phyloP scores from a whole-genome alignment of 2,888 invertebrate species.

The Tipula confusa region DNA sequence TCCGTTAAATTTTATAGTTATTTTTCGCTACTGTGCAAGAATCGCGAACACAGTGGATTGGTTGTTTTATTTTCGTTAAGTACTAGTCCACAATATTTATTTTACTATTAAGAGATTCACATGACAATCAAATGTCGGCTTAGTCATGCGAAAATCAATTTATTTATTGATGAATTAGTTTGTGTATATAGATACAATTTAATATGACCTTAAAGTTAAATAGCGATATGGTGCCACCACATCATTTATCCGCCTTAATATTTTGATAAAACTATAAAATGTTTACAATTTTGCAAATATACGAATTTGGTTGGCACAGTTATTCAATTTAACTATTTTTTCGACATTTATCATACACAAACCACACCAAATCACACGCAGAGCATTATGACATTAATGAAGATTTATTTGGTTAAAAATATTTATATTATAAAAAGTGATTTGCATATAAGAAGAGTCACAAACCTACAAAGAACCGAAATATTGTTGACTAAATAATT shows the following conservation, averaged over 20 bases:
- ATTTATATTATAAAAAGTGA: no score
- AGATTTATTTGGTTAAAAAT: not conserved
- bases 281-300: not conserved
- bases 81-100: not conserved
- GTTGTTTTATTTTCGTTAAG: no score
- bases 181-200: not conserved
- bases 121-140: not conserved
- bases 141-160: not conserved
- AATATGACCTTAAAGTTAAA: not conserved
- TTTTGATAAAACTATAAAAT: not conserved
- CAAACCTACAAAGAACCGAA: not conserved
- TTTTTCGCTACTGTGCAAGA: not conserved
- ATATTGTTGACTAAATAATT: not conserved
- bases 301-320: not conserved
- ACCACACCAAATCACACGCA: not conserved
- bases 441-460: not conserved
- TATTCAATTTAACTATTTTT: no score
- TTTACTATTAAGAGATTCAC: conserved; percentile 8
- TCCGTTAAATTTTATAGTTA: not conserved
- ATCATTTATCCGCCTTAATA: not conserved
- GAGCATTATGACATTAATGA: not conserved
- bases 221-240: not conserved
- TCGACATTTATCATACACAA: not conserved
- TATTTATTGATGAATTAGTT: not conserved
- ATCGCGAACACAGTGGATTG: no score